Evolutionary conservation across 64 coral and sea anemone species (phyloP).

Genomic region (Dendrophyllia cribrosa): DNA sequence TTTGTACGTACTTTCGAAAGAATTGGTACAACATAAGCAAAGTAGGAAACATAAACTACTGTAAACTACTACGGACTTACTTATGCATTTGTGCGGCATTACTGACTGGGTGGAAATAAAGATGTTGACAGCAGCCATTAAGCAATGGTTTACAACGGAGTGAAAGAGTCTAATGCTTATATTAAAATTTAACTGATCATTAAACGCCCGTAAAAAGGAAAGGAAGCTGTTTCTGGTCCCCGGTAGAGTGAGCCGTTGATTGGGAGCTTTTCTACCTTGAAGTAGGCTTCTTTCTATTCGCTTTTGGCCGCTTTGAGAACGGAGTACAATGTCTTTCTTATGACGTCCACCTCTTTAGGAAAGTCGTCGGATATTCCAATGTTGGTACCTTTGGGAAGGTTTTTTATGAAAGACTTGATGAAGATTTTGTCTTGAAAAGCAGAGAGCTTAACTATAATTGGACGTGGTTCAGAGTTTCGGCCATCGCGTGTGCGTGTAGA

Average conservation of each 20-base stretch:
- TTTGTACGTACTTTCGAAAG: too few species aligned
- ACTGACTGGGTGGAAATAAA: background rate
- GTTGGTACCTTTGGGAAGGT: background rate
- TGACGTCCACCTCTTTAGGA: background rate
- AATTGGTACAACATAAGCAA: too few species aligned
- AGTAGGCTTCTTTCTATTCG: background rate
- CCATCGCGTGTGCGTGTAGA: background rate
- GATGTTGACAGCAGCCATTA: background rate
- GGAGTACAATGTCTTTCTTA: background rate
- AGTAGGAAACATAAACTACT: too few species aligned
- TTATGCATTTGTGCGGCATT: background rate
- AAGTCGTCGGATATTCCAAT: background rate
- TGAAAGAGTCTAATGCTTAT: background rate
- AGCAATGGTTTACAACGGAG: background rate
- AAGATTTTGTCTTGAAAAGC: too few species aligned
- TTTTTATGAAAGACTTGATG: background rate
- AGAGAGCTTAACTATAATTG: background rate
- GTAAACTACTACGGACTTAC: constrained; percentile 2
- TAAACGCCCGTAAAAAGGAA: constrained; percentile 19
- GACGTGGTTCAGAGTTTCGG: background rate
- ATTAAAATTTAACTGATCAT: constrained; percentile 2
- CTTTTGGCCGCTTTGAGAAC: background rate
- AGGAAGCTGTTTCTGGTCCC: constrained; percentile 7
- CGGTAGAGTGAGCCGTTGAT: background rate
- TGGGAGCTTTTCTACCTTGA: constrained; percentile 17